Base-by-base conservation (phyloP, 2,113 vertebrate species). In the Penelope pileata region DNA sequence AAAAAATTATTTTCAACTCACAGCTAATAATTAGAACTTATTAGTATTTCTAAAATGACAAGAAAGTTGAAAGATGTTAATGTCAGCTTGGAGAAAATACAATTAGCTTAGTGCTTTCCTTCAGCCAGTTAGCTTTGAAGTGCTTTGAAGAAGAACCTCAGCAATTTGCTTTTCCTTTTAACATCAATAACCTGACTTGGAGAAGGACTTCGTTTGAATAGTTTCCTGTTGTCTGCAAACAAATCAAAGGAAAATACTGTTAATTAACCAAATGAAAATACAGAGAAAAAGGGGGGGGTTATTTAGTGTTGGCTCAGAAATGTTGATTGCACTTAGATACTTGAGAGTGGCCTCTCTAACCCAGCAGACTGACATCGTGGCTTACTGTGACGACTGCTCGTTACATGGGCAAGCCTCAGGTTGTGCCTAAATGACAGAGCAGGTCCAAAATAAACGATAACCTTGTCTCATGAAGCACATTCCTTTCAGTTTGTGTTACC, bases 201-300 rank as follows among this genome's bases (percentile, higher is more conserved):
- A 70, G n/a, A 48, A 95, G 42, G 77, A 66, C 45, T 95, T 88
- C 56, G 66, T 88, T 91, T 88, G 88, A 92, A 70, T 72, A 67
- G 36, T 88, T 91, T 86, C 88, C 27, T 56, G 80, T 94, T 95
- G 73, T 86, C 88, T 96, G 58, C 60, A 95, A 86, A 84, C 69
- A 90, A 96, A 93, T 75, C 79, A 95, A 96, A 96, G 76, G 47
- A 91, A 91, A 94, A 94, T 40, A 86, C 92, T 93, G 68, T 93
- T 86, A 95, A 91, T 97, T 96, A 93, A 96, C 59, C 3, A 6
- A 91, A 72, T 50, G 53, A 88, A 86, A 93, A 68, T 16, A 43
- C 38, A 40, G 60, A 88, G 88, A 90, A 75, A 77, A 19, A 54
- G 32, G 11, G 1, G 15, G 13, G 64, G 22, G 48, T 94, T 95